Conservation (phyloP, 2,797 vertebrate genomes). For the Poeciliopsis gracilis region DNA sequence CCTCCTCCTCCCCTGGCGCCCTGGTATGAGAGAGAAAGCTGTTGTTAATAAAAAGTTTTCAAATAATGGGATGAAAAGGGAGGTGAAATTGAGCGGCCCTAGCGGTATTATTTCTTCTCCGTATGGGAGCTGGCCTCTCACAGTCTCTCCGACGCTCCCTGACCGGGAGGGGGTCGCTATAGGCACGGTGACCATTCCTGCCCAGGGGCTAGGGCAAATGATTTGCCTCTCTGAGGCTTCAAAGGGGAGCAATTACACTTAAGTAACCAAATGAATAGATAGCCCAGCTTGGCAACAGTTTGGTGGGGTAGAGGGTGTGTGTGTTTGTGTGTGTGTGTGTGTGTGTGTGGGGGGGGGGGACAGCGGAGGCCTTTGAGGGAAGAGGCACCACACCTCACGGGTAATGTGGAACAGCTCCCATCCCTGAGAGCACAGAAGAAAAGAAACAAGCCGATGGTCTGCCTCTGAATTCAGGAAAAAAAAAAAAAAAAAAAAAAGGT, state of each 20-base stretch:
- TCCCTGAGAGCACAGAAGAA: slow-evolving; percentile 61
- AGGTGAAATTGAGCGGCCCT: slow-evolving; percentile 85
- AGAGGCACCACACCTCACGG: slow-evolving; percentile 83
- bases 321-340: too few species aligned
- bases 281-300: slow-evolving; percentile 85
- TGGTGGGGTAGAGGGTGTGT: slow-evolving; percentile 21
- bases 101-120: slow-evolving; percentile 85
- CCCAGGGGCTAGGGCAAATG: slow-evolving; percentile 86
- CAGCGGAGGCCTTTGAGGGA: slow-evolving; percentile 84
- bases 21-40: slow-evolving; percentile 80
- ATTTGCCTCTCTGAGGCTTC: slow-evolving; percentile 89
- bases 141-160: slow-evolving; percentile 80
- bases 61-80: slow-evolving; percentile 87
- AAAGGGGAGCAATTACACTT: slow-evolving; percentile 89
- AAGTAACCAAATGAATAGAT: slow-evolving; percentile 91
- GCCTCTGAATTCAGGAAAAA: slow-evolving; percentile 55
- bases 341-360: slow-evolving; percentile 58
- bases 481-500: slow-evolving; percentile 32
- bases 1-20: slow-evolving; percentile 71
- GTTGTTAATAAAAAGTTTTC: slow-evolving; percentile 88
- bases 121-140: slow-evolving; percentile 85
- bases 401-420: slow-evolving; percentile 80
- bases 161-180: slow-evolving; percentile 79
- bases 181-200: slow-evolving; percentile 81
- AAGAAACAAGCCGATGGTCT: slow-evolving; percentile 68